These are phyloP conservation scores for Endotricha flammealis DNA, from an alignment of 2,888 invertebrate species.

Conservation along the genomic window DNA sequence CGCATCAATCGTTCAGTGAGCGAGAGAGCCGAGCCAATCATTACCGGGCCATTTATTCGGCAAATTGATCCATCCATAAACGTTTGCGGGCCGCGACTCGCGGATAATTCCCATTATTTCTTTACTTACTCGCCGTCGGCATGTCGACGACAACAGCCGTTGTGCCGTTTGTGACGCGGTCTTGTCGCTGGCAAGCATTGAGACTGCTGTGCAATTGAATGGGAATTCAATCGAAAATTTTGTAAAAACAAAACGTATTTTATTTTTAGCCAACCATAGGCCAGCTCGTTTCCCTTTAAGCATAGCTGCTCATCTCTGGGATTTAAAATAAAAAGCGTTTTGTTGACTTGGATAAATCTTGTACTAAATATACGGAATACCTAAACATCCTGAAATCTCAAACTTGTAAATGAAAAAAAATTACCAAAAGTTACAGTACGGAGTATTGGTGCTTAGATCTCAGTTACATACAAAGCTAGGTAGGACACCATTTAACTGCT, in stretches of 20 bases:
- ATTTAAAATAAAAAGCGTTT: too few relatives aligned
- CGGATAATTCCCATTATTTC: constrained; percentile 59
- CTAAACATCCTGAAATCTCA: too few relatives aligned
- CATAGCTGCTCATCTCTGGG: too few relatives aligned
- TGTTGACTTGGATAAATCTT: too few relatives aligned
- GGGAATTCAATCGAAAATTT: not conserved
- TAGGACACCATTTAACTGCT: too few relatives aligned
- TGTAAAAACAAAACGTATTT: not conserved
- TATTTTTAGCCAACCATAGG: not conserved
- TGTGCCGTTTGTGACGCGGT: not conserved
- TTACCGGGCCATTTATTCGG: constrained; percentile 48
- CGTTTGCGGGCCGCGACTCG: constrained; percentile 44
- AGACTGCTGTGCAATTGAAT: constrained; percentile 20
- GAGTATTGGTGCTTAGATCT: too few relatives aligned
- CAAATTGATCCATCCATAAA: constrained; percentile 61
- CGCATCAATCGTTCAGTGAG: constrained; percentile 13
- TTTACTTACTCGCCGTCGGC: constrained; percentile 40
- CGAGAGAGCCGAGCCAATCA: constrained; percentile 27
- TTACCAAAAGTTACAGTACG: too few relatives aligned
- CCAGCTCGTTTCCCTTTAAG: not conserved
- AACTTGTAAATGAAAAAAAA: too few relatives aligned
- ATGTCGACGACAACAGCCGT: constrained; percentile 40
- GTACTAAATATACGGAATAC: too few relatives aligned
- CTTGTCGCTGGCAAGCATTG: constrained; percentile 28
- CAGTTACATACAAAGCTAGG: too few relatives aligned